These are phyloP conservation scores for Hypsibius dujardini DNA, from an alignment of 1,140 invertebrate species.

Conservation along the genomic window DNA sequence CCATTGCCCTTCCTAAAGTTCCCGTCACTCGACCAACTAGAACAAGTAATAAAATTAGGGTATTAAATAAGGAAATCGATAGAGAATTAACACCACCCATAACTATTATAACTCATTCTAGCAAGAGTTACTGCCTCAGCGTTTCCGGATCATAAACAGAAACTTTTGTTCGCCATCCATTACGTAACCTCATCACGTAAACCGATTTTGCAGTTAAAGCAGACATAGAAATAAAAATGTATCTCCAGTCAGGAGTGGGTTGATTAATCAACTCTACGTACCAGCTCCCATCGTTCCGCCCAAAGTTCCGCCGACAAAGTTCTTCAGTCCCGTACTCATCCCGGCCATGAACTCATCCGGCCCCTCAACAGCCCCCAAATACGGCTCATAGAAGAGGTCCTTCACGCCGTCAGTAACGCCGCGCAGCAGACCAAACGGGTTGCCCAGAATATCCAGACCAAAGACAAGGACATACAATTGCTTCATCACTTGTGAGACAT, in stretches of 20 bases:
- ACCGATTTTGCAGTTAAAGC: neutral
- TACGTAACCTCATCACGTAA: too few relatives aligned
- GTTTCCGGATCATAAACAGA: too few relatives aligned
- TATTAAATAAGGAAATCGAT: conserved; percentile 17
- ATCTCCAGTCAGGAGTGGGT: conserved; percentile 18
- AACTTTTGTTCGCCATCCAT: too few relatives aligned
- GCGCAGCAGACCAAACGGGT: conserved; percentile 84
- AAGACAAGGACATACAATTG: conserved; percentile 91
- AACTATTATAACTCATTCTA: too few relatives aligned
- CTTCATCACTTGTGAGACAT: conserved; percentile 59
- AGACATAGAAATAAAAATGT: conserved; percentile 22
- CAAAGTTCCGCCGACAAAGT: conserved; percentile 2
- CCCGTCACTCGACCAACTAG: conserved; percentile 28
- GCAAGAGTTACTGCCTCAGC: too few relatives aligned
- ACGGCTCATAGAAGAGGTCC: conserved; percentile 93
- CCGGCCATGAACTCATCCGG: conserved; percentile 11
- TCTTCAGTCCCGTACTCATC: neutral
- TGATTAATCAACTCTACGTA: conserved; percentile 8
- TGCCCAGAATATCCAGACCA: conserved; percentile 90
- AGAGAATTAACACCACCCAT: neutral
- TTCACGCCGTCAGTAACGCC: conserved; percentile 86
- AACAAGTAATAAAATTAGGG: neutral
- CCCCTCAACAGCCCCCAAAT: conserved; percentile 30
- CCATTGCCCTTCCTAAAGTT: conserved; percentile 66
- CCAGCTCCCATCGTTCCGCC: neutral